Conservation (phyloP, 2,113 vertebrate genomes). For the Corapipo altera region DNA sequence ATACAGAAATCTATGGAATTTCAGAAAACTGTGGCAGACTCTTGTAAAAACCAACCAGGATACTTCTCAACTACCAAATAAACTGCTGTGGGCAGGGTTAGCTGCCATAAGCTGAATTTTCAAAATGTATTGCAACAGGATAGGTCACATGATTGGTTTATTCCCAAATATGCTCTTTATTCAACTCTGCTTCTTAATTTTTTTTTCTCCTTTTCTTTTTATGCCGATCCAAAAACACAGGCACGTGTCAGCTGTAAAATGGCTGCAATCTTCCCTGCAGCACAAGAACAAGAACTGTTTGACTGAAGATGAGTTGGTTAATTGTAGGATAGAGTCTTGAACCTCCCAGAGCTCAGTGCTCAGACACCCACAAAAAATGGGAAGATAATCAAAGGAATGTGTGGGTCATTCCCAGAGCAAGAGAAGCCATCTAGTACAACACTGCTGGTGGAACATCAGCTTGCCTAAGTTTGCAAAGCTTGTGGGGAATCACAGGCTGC, state of each 20-base stretch:
- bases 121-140: neutral
- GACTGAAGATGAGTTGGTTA: neutral
- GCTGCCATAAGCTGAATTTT: neutral
- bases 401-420: neutral
- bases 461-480: neutral
- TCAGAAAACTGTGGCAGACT: neutral
- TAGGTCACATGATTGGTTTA: neutral
- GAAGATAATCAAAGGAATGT: neutral
- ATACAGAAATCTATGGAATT: neutral
- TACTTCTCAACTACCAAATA: neutral
- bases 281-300: neutral
- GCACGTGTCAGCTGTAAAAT: neutral
- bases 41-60: neutral
- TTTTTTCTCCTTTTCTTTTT: neutral
- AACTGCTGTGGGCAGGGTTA: neutral
- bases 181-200: neutral
- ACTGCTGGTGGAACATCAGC: neutral
- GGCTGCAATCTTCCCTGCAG: neutral
- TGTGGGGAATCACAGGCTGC: neutral
- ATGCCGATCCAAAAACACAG: neutral
- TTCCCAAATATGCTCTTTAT: neutral
- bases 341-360: neutral
- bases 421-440: neutral
- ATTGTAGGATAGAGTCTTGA: neutral
- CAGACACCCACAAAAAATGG: neutral